These are phyloP conservation scores for Junonia oenone DNA, from an alignment of 2,888 invertebrate genomes.

Conservation along the genomic window DNA sequence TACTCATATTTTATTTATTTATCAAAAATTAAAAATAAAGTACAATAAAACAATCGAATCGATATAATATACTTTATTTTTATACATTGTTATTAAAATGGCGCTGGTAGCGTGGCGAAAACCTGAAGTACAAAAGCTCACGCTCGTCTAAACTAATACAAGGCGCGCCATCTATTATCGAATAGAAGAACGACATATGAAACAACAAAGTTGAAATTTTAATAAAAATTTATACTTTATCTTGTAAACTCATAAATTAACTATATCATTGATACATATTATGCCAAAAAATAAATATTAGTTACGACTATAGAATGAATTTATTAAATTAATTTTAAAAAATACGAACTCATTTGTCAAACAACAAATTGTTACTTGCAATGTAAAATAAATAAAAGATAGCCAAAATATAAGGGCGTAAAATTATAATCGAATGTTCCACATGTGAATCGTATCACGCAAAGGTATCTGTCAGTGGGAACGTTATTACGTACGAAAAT, in stretches of 20 bases:
- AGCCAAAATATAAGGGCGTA: neutral
- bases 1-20: neutral
- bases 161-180: constrained; percentile 63
- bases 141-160: constrained; percentile 30
- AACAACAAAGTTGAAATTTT: neutral
- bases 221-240: no score
- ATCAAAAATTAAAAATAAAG: neutral
- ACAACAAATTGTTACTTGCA: neutral
- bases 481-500: constrained; percentile 75
- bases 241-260: neutral
- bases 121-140: constrained; percentile 42
- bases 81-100: constrained; percentile 10
- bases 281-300: neutral
- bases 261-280: neutral
- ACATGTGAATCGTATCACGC: constrained; percentile 4
- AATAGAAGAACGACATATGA: constrained; percentile 47
- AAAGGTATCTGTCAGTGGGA: constrained; percentile 33
- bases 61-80: neutral
- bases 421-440: constrained; percentile 2
- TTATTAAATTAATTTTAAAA: neutral
- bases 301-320: neutral
- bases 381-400: neutral
- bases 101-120: constrained; percentile 45
- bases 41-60: neutral
- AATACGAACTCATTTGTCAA: neutral